phyloP scores from a whole-genome alignment of 2,797 vertebrate genomes.

The Nyctibius grandis region DNA sequence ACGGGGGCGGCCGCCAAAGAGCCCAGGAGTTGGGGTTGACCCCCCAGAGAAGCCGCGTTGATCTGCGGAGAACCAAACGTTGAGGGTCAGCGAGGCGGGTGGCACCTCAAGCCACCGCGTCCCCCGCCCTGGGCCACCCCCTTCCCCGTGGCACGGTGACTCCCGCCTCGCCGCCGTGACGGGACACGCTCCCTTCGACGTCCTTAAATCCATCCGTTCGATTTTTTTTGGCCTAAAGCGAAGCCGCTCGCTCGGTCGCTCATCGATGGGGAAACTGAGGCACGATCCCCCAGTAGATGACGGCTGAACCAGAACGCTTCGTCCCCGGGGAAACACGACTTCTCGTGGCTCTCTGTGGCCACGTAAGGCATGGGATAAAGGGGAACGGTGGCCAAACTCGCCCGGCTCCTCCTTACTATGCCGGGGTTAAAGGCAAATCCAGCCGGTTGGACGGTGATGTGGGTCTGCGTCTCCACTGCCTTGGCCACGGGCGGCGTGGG shows the following conservation, averaged over 20 bases:
- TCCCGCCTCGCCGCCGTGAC: background rate
- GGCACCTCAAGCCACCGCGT: background rate
- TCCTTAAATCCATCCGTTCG: background rate
- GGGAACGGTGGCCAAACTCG: background rate
- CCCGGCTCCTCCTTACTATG: constrained; percentile 81
- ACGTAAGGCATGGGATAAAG: background rate
- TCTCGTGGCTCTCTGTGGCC: accelerated
- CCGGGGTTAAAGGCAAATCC: constrained; percentile 91
- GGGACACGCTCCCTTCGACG: accelerated
- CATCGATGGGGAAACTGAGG: background rate
- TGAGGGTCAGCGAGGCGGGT: background rate
- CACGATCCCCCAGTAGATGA: accelerated
- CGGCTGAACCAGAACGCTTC: background rate
- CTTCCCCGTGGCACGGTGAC: background rate
- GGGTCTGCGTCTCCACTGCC: constrained; percentile 77
- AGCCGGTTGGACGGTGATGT: constrained; percentile 86
- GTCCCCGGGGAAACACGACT: background rate
- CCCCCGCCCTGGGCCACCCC: background rate
- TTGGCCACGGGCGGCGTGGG: constrained; percentile 69
- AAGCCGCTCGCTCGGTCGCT: accelerated
- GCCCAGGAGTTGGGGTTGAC: constrained; percentile 89
- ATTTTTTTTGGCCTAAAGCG: background rate
- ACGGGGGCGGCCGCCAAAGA: constrained; percentile 89
- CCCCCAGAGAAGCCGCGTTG: constrained; percentile 85
- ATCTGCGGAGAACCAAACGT: constrained; percentile 75